Evolutionary conservation across 1,140 invertebrate species (phyloP).

Genomic region (Dendroctonus valens): DNA sequence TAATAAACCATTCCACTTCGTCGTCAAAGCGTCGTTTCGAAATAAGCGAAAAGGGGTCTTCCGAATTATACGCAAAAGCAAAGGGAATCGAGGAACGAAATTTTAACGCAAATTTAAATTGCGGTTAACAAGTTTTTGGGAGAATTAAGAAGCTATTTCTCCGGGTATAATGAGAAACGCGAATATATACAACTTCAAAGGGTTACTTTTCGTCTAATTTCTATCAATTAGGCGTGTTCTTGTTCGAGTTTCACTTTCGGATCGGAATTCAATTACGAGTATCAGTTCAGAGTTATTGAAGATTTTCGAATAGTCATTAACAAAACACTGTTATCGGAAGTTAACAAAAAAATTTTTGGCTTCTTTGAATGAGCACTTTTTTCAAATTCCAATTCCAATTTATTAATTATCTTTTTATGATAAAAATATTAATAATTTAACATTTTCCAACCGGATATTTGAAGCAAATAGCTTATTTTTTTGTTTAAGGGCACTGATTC

Average conservation of each 20-base stretch:
- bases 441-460: no score
- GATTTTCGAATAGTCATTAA: no score
- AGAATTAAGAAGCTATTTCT: slow-evolving; percentile 34
- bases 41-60: slow-evolving; percentile 19
- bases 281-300: no score
- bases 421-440: no score
- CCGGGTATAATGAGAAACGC: slow-evolving; percentile 27
- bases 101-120: slow-evolving; percentile 35
- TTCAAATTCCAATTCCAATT: no score
- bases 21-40: slow-evolving; percentile 25
- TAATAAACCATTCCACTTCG: slow-evolving; percentile 32
- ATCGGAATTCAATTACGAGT: no score
- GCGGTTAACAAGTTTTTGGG: slow-evolving; percentile 35
- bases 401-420: no score
- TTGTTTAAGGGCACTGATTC: no score
- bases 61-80: background rate
- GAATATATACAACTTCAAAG: slow-evolving; percentile 28
- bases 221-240: slow-evolving; percentile 25
- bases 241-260: background rate
- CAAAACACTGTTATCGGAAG: no score
- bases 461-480: no score
- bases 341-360: no score
- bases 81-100: slow-evolving; percentile 26
- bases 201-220: slow-evolving; percentile 31
- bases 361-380: no score